phyloP scores from a whole-genome alignment of 1,140 invertebrate species.

The Lineus longissimus region DNA sequence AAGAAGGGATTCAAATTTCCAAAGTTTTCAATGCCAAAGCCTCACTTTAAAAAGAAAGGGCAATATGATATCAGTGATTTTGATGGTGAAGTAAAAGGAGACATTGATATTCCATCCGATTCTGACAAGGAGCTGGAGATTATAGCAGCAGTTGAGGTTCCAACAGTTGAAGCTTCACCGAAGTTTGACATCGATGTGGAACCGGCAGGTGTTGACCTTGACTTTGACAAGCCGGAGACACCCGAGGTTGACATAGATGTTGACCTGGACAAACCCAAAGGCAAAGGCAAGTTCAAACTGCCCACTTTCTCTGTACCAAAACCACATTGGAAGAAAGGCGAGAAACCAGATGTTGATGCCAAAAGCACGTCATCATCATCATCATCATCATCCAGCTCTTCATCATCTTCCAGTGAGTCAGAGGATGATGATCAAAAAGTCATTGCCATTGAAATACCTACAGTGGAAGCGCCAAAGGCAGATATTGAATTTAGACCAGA shows the following conservation, averaged over 20 bases:
- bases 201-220: too few species aligned
- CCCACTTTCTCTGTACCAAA: not conserved
- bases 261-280: not conserved
- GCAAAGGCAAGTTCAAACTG: not conserved
- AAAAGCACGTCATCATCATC: too few species aligned
- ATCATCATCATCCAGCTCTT: not conserved
- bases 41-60: not conserved
- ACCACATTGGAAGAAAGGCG: not conserved
- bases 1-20: not conserved
- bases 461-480: too few species aligned
- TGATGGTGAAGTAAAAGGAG: not conserved
- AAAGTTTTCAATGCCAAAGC: not conserved
- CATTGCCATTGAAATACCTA: not conserved
- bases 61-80: not conserved
- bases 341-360: not conserved
- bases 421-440: not conserved
- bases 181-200: too few species aligned
- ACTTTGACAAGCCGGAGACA: too few species aligned
- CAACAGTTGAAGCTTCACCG: too few species aligned
- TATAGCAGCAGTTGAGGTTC: too few species aligned
- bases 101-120: too few species aligned
- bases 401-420: too few species aligned
- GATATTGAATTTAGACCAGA: too few species aligned
- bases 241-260: not conserved
- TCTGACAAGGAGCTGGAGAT: too few species aligned